Conservation (phyloP, 2,797 vertebrate genomes). For the Toxotes lorentzi region DNA sequence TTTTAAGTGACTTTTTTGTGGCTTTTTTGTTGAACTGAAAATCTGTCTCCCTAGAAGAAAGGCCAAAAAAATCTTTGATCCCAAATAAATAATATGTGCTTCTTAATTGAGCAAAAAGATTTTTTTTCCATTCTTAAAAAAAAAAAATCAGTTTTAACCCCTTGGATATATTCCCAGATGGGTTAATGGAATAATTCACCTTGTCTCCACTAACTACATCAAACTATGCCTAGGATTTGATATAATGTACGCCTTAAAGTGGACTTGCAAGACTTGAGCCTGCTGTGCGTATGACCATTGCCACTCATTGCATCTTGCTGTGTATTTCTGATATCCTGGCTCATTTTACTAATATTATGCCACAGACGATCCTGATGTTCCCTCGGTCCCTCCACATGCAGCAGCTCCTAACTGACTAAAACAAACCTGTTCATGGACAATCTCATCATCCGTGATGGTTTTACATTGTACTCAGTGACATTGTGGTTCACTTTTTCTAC, state of each 20-base stretch:
- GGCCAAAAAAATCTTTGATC: constrained; percentile 66
- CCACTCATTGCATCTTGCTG: neutral
- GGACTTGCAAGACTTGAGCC: neutral
- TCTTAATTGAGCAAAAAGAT: constrained; percentile 34
- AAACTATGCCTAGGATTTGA: neutral
- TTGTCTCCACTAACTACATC: neutral
- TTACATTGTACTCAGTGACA: neutral
- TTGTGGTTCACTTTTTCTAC: constrained; percentile 7
- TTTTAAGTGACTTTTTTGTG: constrained; percentile 60
- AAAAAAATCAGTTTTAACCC: too few species aligned
- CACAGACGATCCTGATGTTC: neutral
- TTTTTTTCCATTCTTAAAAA: neutral
- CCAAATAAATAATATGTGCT: constrained; percentile 66
- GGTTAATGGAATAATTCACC: constrained; percentile 3
- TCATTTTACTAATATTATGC: neutral
- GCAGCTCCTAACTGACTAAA: neutral
- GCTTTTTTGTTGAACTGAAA: constrained; percentile 70
- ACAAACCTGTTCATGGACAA: constrained; percentile 51
- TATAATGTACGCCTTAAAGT: neutral
- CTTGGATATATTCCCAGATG: neutral
- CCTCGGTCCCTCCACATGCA: neutral
- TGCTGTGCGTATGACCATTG: neutral
- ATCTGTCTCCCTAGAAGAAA: constrained; percentile 59
- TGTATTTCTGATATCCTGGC: neutral
- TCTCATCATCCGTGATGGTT: constrained; percentile 47